A percentile compares a stretch with the other conserved stretches of the same genome.
Conservation (phyloP, 2,113 vertebrate genomes). For the Cichladusa arquata region DNA sequence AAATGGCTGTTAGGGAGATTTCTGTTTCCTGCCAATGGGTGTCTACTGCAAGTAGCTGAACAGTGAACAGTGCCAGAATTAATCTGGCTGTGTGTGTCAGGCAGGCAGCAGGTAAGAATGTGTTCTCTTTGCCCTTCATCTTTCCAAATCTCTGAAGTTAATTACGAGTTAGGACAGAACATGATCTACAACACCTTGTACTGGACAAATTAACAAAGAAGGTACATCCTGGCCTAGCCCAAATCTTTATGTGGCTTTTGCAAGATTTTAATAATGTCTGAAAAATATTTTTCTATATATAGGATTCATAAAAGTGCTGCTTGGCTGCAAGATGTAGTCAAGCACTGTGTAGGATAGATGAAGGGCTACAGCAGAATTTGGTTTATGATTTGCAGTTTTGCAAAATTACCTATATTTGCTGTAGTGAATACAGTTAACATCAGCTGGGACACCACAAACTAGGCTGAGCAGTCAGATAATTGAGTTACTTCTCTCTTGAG, state of each 20-base stretch:
- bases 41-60: neutral
- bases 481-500: neutral
- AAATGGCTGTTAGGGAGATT: neutral
- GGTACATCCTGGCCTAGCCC: neutral
- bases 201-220: neutral
- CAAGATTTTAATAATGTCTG: neutral
- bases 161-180: neutral
- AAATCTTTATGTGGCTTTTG: neutral
- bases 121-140: neutral
- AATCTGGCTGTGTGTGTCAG: neutral
- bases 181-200: neutral
- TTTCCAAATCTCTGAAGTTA: neutral
- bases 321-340: neutral
- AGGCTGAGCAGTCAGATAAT: neutral
- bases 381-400: neutral
- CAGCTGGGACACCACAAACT: neutral
- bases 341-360: neutral
- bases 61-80: neutral
- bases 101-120: neutral
- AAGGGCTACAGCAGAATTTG: neutral
- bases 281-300: neutral
- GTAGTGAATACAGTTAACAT: neutral
- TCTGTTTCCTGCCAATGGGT: neutral
- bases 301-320: neutral
- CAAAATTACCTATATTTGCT: neutral